Conservation (phyloP, 2,888 invertebrate genomes). For the Agonum fuliginosum region DNA sequence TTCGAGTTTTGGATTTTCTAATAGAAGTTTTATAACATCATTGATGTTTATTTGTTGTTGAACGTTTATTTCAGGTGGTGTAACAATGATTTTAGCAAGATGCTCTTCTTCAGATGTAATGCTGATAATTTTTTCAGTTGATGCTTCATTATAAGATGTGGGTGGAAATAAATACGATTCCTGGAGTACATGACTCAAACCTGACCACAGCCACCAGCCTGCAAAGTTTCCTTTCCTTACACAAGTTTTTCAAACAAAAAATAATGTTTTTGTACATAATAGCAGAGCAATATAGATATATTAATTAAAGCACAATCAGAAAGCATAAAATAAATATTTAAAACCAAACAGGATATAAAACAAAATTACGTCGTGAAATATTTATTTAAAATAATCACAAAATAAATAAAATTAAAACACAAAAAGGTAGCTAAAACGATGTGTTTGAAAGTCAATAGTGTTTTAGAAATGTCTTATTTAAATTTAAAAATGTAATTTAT, state of each 20-base stretch:
- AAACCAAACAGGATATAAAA: too few species aligned
- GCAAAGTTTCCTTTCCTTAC: slow-evolving; percentile 64
- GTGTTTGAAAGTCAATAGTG: not conserved
- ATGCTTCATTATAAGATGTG: slow-evolving; percentile 67
- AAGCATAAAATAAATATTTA: slow-evolving; percentile 15
- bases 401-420: not conserved
- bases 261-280: slow-evolving; percentile 45
- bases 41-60: slow-evolving; percentile 66
- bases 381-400: too few species aligned
- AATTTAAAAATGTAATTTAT: not conserved
- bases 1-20: slow-evolving; percentile 67
- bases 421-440: not conserved
- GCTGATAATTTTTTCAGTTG: slow-evolving; percentile 66
- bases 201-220: slow-evolving; percentile 70
- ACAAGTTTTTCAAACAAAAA: slow-evolving; percentile 30
- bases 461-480: not conserved
- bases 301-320: slow-evolving; percentile 15
- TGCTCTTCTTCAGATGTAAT: slow-evolving; percentile 63
- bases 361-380: too few species aligned
- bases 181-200: slow-evolving; percentile 64
- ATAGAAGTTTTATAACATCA: slow-evolving; percentile 69
- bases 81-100: slow-evolving; percentile 67
- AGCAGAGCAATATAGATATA: slow-evolving; percentile 9
- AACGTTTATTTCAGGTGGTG: slow-evolving; percentile 63
- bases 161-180: slow-evolving; percentile 30